Conservation (phyloP, 2,113 vertebrate genomes). For the Misgurnus mizolepis region DNA sequence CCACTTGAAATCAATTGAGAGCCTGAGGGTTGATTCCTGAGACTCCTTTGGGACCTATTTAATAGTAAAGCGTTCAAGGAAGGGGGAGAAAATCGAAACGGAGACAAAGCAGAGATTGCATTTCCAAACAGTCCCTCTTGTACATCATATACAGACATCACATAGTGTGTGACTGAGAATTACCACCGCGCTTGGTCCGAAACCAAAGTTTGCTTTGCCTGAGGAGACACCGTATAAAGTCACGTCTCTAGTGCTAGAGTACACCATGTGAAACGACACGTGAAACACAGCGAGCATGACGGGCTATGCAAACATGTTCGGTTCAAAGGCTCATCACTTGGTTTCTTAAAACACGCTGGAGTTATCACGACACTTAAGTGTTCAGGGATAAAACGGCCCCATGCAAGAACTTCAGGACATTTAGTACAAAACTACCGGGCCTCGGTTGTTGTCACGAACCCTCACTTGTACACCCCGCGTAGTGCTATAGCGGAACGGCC, state of each 20-base stretch:
- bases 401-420: slow-evolving; percentile 42
- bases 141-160: slow-evolving; percentile 88
- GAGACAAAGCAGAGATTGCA: slow-evolving; percentile 38
- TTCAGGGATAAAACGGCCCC: slow-evolving; percentile 37
- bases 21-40: not conserved
- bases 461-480: not conserved
- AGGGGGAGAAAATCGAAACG: slow-evolving; percentile 7
- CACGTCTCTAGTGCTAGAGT: slow-evolving; percentile 57
- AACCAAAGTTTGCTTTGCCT: slow-evolving; percentile 49
- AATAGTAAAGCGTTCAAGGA: not conserved
- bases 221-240: slow-evolving; percentile 41
- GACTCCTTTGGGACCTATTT: not conserved
- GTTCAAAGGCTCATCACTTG: slow-evolving; percentile 25
- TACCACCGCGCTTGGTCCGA: slow-evolving; percentile 22
- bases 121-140: slow-evolving; percentile 81
- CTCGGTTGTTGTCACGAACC: slow-evolving; percentile 35
- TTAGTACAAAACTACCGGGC: slow-evolving; percentile 36
- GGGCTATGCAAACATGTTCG: slow-evolving; percentile 26
- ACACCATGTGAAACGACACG: slow-evolving; percentile 56
- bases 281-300: slow-evolving; percentile 35
- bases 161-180: slow-evolving; percentile 58
- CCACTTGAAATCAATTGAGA: not conserved
- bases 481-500: slow-evolving; percentile 7
- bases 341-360: slow-evolving; percentile 41
- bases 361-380: slow-evolving; percentile 41